Evolutionary conservation across 2,797 vertebrate genomes (phyloP), one percentile per base, ranked within the genome.

Genomic region (Danionella dracula): DNA sequence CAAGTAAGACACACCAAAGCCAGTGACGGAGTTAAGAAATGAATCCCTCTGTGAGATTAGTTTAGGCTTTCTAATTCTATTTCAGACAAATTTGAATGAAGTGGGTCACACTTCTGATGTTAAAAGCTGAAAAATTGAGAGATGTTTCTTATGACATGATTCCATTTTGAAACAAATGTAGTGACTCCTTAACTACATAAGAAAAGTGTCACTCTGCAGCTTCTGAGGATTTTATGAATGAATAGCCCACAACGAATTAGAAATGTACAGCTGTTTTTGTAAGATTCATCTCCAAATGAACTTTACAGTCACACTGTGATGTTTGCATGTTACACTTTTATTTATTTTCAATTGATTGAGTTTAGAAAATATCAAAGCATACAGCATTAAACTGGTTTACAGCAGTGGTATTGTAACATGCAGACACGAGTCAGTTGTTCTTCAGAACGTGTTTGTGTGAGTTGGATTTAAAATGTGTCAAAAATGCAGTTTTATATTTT

Each of bases 211-310:
- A n/a, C 4, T 20, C 29, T 45, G 41, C 29, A 20, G 56, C 56
- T 37, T 17, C n/a, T 12, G 23, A 31, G 35, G n/a, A 51, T 0
- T 8, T 11, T 5, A 12, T 21, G 8, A 51, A 31, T 5, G 23
- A 46, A 46, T 6, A 35, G 1, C 8, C 10, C n/a, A 29, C 9
- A 12, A n/a, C 13, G 49, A 34, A 13, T 54, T 6, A 37, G 12
- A 73, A 16, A 8, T 50, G 42, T 71, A 34, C 15, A 70, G 57
- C 44, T 57, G 40, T 69, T 48, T 65, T 64, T 70, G 21, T 54
- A 72, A 32, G 41, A 64, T 35, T 42, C 32, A 40, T 23, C 9
- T 17, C 51, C 13, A 40, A 68, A 48, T n/a, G 45, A 62, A 17
- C 55, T 38, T 60, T 31, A 13, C 58, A 65, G 42, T 74, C 61